Base-by-base conservation (phyloP, 2,113 vertebrate genomes). In the Oenanthe melanoleuca region DNA sequence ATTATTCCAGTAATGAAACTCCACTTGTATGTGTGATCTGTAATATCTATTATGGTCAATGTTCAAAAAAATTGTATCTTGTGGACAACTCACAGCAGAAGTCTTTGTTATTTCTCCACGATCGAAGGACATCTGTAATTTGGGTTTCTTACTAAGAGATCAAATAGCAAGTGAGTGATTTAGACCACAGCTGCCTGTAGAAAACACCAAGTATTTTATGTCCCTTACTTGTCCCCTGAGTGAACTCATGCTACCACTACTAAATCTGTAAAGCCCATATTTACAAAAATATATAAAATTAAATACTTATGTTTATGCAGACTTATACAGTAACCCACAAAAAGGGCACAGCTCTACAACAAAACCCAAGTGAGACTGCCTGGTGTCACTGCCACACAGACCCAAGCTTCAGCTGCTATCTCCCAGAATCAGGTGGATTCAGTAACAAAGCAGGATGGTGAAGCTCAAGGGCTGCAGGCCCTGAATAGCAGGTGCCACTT, bases 361-460 rank as follows among this genome's bases (percentile, higher is more conserved):
- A 71, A 65, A 94, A 65, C 12, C 37, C 38, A 86, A 1, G 14
- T 26, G 52, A 65, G 22, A 38, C 15, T 5, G 22, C 19, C 37
- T 34, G 31, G 6, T 73, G 65, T 77, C 50, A 49, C 37, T 77
- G 63, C 22, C 50, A 61, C 49, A n/a, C 10, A 57, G 34, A 60
- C 7, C 5, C 33, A 49, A 50, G 49, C 28, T 60, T 60, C 34
- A 59, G 33, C 16, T n/a, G 53, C 6, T n/a, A 24, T 33, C n/a
- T 88, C 63, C 20, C 67, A 49, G 24, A 59, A 29, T 33, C 47
- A 73, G 2, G 1, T 0, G 0, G 22, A 37, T 34, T 73, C 49
- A 64, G 55, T 18, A 72, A 60, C 4, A 52, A 82, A 72, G 29
- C 2, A 1, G 44, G 37, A 82, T 0, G 0, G 20, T 7, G 25